A percentile compares a stretch with the other conserved stretches of the same genome.
phyloP scores from a whole-genome alignment of 2,888 invertebrate species.

The Sycophila texana region DNA sequence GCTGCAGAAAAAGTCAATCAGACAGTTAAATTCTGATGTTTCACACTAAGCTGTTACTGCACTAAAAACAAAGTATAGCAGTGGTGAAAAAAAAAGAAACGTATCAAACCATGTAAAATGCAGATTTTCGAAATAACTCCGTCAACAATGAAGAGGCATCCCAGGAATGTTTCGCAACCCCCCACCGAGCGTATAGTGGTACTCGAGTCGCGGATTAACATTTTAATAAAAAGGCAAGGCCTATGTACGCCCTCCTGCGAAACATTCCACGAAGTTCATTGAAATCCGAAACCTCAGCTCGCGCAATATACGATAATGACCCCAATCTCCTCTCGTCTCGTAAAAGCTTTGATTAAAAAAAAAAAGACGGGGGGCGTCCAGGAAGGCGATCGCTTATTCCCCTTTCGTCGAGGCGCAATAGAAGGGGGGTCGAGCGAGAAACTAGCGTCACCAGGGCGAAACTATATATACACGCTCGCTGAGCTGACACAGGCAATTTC shows the following conservation, averaged over 20 bases:
- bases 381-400: background rate
- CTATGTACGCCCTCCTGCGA: background rate
- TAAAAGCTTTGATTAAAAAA: constrained; percentile 49
- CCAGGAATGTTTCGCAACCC: too few species aligned
- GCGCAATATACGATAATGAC: constrained; percentile 42
- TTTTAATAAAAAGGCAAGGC: constrained; percentile 37
- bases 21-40: too few species aligned
- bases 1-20: too few species aligned
- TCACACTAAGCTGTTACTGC: too few species aligned
- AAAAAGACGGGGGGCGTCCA: background rate
- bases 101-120: too few species aligned
- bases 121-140: background rate
- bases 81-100: too few species aligned
- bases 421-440: constrained; percentile 4
- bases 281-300: constrained; percentile 20
- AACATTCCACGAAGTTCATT: constrained; percentile 10
- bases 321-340: constrained; percentile 2
- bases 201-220: constrained; percentile 5
- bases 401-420: background rate
- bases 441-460: constrained; percentile 15
- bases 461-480: constrained; percentile 1
- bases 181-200: too few species aligned
- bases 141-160: too few species aligned
- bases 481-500: constrained; percentile 39
- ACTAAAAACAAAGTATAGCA: too few species aligned